A percentile compares a stretch with the other conserved stretches of the same genome.
phyloP scores from a whole-genome alignment of 2,113 vertebrate genomes.

The Myiopsitta monachus region DNA sequence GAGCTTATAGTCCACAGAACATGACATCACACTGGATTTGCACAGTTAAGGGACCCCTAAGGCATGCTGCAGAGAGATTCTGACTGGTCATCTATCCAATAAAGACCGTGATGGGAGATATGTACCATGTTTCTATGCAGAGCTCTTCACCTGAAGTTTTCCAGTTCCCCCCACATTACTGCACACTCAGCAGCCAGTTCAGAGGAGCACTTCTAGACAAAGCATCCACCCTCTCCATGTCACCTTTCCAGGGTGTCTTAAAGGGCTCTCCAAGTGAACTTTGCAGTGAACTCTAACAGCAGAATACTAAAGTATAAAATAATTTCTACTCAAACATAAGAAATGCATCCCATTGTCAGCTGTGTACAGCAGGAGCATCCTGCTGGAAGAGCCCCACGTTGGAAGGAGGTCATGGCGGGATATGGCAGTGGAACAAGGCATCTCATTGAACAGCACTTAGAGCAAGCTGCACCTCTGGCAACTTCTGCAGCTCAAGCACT shows the following conservation, averaged over 20 bases:
- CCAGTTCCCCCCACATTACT: neutral
- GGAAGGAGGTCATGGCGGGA: neutral
- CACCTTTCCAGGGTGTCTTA: neutral
- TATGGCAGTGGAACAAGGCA: neutral
- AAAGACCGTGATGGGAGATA: neutral
- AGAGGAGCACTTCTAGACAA: neutral
- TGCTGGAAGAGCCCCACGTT: neutral
- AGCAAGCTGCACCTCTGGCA: neutral
- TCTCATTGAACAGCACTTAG: neutral
- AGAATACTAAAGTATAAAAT: neutral
- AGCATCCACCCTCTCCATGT: fast-evolving
- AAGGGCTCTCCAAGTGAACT: neutral
- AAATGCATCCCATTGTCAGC: neutral
- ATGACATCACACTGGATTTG: neutral
- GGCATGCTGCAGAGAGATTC: neutral
- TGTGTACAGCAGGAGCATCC: neutral
- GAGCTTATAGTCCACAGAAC: neutral
- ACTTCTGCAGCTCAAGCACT: neutral
- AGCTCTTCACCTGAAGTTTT: neutral
- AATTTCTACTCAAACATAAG: neutral
- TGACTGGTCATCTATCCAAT: neutral
- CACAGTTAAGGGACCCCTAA: too few species aligned
- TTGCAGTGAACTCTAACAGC: neutral
- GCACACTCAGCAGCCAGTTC: neutral
- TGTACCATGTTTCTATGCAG: neutral